A percentile compares a stretch with the other conserved stretches of the same genome.
Conservation (phyloP, 2,888 invertebrate genomes). For the Oxystoma pomonae region DNA sequence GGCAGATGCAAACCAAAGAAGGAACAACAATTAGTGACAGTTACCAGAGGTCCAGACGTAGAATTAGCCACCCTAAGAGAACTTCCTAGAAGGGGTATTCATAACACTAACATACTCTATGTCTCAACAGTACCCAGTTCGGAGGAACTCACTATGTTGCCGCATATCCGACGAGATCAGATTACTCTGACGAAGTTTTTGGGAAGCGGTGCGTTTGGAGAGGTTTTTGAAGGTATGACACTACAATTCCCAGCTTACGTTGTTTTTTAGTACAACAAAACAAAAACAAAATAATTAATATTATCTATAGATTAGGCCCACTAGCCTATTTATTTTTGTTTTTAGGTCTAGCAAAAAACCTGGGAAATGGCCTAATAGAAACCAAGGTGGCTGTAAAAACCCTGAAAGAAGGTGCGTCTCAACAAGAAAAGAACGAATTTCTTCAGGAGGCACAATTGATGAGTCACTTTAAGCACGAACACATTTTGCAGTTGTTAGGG, state of each 20-base stretch:
- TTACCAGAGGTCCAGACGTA: constrained; percentile 58
- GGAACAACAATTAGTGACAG: constrained; percentile 46
- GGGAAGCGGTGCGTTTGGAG: constrained; percentile 96
- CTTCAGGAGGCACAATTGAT: constrained; percentile 95
- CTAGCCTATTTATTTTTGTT: neutral
- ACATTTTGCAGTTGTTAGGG: constrained; percentile 88
- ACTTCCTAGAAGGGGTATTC: constrained; percentile 68
- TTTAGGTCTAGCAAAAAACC: constrained; percentile 59
- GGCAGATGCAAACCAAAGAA: constrained; percentile 63
- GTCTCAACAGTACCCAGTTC: constrained; percentile 52
- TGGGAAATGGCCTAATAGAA: constrained; percentile 55
- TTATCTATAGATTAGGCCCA: too few relatives aligned
- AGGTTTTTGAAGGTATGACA: constrained; percentile 78
- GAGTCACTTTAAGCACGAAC: constrained; percentile 96
- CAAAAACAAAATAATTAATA: too few relatives aligned
- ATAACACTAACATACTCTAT: constrained; percentile 82
- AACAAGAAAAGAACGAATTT: constrained; percentile 88
- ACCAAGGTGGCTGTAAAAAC: constrained; percentile 95
- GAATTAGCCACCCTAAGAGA: constrained; percentile 85
- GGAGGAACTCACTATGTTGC: constrained; percentile 66
- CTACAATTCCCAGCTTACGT: too few relatives aligned
- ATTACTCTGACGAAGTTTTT: constrained; percentile 84
- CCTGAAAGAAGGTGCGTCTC: constrained; percentile 84
- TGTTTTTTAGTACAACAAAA: too few relatives aligned
- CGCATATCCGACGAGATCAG: constrained; percentile 80